phyloP scores from a whole-genome alignment of 2,113 vertebrate genomes.

The Panthera tigris region DNA sequence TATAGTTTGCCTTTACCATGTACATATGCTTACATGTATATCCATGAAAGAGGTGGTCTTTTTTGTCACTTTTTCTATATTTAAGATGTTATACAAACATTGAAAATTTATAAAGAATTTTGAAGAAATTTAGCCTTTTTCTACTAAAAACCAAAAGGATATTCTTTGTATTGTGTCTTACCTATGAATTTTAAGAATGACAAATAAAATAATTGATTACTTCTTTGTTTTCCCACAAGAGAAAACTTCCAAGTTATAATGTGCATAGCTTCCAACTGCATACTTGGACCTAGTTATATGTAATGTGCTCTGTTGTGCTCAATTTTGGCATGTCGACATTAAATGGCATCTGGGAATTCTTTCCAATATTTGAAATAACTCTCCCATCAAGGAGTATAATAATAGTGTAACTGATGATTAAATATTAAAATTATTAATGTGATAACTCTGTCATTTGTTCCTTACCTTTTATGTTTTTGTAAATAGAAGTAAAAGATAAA shows the following conservation, averaged over 20 bases:
- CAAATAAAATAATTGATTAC: neutral
- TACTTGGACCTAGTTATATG: neutral
- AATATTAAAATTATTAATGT: neutral
- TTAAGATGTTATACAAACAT: neutral
- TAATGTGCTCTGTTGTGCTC: neutral
- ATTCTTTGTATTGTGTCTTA: neutral
- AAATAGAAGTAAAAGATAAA: slow-evolving; percentile 57
- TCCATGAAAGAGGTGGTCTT: neutral
- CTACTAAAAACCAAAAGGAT: neutral
- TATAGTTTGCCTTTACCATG: neutral
- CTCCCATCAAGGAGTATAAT: neutral
- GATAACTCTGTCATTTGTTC: slow-evolving; percentile 41
- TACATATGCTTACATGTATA: neutral
- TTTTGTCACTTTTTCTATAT: neutral
- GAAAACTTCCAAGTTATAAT: neutral
- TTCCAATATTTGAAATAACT: slow-evolving; percentile 13
- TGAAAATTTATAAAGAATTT: neutral
- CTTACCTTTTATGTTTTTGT: slow-evolving; percentile 22
- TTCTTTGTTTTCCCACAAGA: neutral
- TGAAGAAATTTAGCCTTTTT: neutral
- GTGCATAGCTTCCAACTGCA: neutral
- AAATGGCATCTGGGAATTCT: neutral
- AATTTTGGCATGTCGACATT: neutral
- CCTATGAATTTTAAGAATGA: neutral
- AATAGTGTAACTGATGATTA: neutral